These are phyloP conservation scores for Epizoanthus illoricatus DNA, from an alignment of 92 coral and sea anemone species.

Conservation along the genomic window DNA sequence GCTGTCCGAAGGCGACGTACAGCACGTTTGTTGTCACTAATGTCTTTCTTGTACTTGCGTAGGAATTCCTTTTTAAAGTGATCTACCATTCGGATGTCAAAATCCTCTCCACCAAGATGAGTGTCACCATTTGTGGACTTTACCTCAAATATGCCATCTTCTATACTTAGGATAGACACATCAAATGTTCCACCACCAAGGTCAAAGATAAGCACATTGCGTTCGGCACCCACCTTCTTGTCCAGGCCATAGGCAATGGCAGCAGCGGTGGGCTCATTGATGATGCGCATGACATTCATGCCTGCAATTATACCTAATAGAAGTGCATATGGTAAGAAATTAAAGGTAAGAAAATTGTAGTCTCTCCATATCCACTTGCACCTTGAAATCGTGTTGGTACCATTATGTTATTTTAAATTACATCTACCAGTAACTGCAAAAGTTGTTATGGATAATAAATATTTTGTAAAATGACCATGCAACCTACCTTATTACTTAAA, in stretches of 20 bases:
- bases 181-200: conserved; percentile 85
- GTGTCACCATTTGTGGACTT: conserved; percentile 77
- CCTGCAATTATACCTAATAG: conserved; percentile 69
- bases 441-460: no score
- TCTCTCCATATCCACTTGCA: no score
- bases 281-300: conserved; percentile 73
- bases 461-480: no score
- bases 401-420: no score
- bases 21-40: conserved; percentile 69
- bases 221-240: conserved; percentile 58
- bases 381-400: no score
- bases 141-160: conserved; percentile 84
- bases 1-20: conserved; percentile 75
- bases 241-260: conserved; percentile 83
- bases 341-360: no score
- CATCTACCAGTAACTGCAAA: no score
- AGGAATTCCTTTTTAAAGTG: conserved; percentile 55
- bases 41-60: conserved; percentile 70
- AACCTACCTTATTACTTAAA: no score
- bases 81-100: conserved; percentile 70
- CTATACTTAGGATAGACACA: conserved; percentile 74
- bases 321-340: no score
- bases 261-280: conserved; percentile 85
- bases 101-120: conserved; percentile 83
- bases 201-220: conserved; percentile 75